Evolutionary conservation across 1,140 invertebrate species (phyloP), one percentile per base, ranked within the genome.

Genomic region (Tetragonula clypearis): DNA sequence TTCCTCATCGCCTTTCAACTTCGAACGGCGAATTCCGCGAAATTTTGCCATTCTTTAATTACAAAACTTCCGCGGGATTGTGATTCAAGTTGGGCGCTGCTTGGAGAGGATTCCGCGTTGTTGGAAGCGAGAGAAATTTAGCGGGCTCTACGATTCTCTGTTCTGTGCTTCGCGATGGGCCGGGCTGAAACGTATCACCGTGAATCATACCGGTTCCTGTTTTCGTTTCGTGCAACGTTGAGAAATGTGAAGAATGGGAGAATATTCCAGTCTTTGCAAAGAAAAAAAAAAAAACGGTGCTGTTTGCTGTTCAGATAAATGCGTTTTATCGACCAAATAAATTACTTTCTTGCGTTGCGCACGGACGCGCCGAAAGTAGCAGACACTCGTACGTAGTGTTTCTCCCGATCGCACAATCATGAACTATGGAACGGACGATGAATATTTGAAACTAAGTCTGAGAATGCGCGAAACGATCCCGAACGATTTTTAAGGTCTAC

Each of bases 141-240:
- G 15, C 15, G 26, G 8, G 14, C 17, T n/a, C 17, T 66, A 26
- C 14, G 23, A 55, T 26, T 66, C 12, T 74, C 11, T 55, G 14
- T 17, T 55, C 30, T n/a, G 6, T 56, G 73, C 53, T 56, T 21
- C 19, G 41, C 41, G 49, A 55, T 26, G n/a, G 49, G 9, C 11
- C 72, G 72, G 15, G 1, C n/a, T n/a, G 53, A 56, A 35, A 75
- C 30, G 26, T 17, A 53, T 75, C 49, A 56, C 30, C 26, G 49
- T 56, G 53, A 75, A 75, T 75, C 53, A 56, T 14, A n/a, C 9
- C 41, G 21, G 49, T 75, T 75, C 26, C 26, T 56, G 73, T 75
- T 74, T 56, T 55, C 73, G 53, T 8, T 11, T 14, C 14, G 19
- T 21, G 49, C 23, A 75, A 55, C 69, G 15, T 4, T 17, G n/a